Base-by-base conservation (phyloP, 2,113 vertebrate species). In the Oncorhynchus keta region DNA sequence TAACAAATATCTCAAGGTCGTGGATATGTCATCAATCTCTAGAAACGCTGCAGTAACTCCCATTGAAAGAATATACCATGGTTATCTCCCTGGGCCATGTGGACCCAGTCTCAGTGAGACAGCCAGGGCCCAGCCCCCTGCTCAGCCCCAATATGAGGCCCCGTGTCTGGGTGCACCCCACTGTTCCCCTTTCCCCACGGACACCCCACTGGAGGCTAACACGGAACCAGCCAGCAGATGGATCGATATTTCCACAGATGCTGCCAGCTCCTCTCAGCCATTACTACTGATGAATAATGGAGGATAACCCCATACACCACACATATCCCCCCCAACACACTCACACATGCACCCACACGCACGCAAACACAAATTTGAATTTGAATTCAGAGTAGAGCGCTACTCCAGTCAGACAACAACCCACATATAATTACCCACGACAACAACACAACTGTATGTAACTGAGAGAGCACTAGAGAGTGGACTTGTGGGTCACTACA, bases 281-380 rank as follows among this genome's bases (percentile, higher is more conserved):
- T 92, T 90, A 91, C 81, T 76, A 85, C 83, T 85, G 71, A 89
- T 93, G 79, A 93, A 93, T 93, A 92, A 92, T 90, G 91, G 78
- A 92, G 85, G 77, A 85, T 71, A 35, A 70, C 32, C 71, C 70
- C 51, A 16, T 20, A 20, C 70, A 80, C 80, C 76, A 77, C 67
- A 72, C 75, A 72, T 66, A 80, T 1, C 39, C 74, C 48, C 48
- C 2, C 59, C 76, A 28, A 62, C 68, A 72, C 67, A 77, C 64
- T 68, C 55, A 32, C 69, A 39, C 76, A 18, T 12, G 26, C 24
- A 69, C 59, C 18, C 39, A 71, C 62, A 51, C 70, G 30, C 76
- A n/a, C 22, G 39, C 9, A 79, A 66, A 35, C 73, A 28, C 67
- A 57, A 1, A 28, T 0, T 26, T 16, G 49, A 51, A 55, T 55